phyloP scores from a whole-genome alignment of 2,797 vertebrate species.

The Chanos chanos region DNA sequence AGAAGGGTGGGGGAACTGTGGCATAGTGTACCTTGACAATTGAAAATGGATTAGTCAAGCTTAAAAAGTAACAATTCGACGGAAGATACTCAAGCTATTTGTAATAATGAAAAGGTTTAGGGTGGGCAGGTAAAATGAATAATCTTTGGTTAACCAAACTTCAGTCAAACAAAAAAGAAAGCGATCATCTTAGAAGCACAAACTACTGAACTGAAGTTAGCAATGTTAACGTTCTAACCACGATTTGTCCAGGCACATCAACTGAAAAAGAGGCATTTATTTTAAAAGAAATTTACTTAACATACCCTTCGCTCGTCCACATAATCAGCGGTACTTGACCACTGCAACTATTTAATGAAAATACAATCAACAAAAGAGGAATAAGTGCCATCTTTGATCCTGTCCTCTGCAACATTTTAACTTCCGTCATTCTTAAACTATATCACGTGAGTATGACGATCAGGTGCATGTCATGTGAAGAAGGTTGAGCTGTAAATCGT shows the following conservation, averaged over 20 bases:
- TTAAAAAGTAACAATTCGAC: no score
- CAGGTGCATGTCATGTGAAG: conserved; percentile 35
- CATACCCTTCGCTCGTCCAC: conserved; percentile 81
- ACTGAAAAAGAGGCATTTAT: neutral
- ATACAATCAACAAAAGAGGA: conserved; percentile 40
- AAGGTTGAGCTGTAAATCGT: no score
- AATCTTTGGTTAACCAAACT: no score
- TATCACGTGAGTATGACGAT: conserved; percentile 58
- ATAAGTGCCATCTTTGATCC: conserved; percentile 31
- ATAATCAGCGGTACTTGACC: conserved; percentile 80
- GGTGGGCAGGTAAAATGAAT: no score
- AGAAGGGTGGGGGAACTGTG: conserved; percentile 53
- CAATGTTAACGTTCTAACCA: no score
- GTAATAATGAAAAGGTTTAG: no score
- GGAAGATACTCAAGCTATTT: no score
- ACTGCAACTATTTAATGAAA: conserved; percentile 38
- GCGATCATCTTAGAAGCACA: no score
- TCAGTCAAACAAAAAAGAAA: no score
- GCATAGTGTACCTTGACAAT: conserved; percentile 58
- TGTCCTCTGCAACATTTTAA: neutral
- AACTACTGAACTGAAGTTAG: no score
- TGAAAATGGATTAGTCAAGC: neutral
- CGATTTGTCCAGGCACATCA: no score
- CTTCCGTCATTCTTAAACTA: conserved; percentile 53
- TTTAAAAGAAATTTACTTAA: neutral